Conservation (phyloP, 2,113 vertebrate species). For the Pandion haliaetus region DNA sequence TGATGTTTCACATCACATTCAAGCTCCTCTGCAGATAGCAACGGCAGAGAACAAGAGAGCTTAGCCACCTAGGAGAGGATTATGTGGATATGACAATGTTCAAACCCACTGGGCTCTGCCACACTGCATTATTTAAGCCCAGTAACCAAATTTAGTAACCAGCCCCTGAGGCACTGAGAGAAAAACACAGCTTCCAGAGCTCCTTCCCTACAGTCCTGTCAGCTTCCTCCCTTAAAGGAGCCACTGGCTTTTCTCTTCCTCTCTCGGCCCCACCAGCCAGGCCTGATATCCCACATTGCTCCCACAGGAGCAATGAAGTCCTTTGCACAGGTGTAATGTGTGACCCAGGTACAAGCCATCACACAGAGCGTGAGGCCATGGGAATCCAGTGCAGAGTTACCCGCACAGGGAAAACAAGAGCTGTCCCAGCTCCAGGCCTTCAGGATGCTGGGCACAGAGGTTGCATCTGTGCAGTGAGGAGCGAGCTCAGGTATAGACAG, state of each 20-base stretch:
- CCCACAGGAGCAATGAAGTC: not conserved
- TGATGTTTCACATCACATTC: conserved; percentile 57
- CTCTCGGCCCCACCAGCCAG: not conserved
- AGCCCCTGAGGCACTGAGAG: conserved; percentile 33
- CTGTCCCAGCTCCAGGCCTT: not conserved
- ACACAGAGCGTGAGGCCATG: not conserved
- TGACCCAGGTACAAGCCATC: not conserved
- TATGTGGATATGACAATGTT: conserved; percentile 59
- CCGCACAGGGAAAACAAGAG: not conserved
- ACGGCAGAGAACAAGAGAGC: conserved; percentile 17
- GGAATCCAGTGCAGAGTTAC: not conserved
- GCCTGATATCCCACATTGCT: not conserved
- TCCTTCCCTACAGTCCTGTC: not conserved
- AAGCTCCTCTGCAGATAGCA: conserved; percentile 43
- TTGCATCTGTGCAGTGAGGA: not conserved
- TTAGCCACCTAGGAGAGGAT: conserved; percentile 60
- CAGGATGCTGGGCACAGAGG: not conserved
- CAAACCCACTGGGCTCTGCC: conserved; percentile 66
- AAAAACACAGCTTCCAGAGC: conserved; percentile 54
- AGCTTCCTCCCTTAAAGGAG: conserved; percentile 37
- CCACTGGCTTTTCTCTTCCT: not conserved
- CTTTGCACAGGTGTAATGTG: not conserved
- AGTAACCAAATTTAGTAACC: conserved; percentile 69
- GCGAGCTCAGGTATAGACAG: not conserved
- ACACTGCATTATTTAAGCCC: conserved; percentile 69